phyloP scores from a whole-genome alignment of 2,888 invertebrate genomes.

The Esperia sulphurella region DNA sequence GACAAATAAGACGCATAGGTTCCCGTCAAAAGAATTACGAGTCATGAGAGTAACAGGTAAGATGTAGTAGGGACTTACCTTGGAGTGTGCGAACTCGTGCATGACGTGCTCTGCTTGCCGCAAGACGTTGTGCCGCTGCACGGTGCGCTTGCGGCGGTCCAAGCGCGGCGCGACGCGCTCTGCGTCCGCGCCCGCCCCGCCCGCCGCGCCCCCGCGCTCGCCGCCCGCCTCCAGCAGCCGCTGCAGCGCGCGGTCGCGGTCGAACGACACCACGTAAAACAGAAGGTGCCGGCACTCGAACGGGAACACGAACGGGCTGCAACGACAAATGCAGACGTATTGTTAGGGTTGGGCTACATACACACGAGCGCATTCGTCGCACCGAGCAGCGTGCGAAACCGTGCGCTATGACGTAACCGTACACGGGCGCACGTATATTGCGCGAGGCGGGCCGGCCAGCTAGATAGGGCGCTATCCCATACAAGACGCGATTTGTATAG shows the following conservation, averaged over 20 bases:
- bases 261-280: conserved; percentile 98
- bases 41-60: no score
- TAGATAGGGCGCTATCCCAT: no score
- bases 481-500: no score
- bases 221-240: conserved; percentile 95
- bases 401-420: no score
- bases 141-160: conserved; percentile 94
- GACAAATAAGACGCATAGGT: no score
- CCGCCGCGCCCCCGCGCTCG: conserved; percentile 81
- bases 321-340: not conserved
- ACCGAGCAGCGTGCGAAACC: no score
- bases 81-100: conserved; percentile 94
- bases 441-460: no score
- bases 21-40: no score
- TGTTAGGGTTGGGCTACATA: no score
- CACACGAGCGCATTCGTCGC: no score
- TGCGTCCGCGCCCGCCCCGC: conserved; percentile 56
- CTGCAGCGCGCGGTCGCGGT: conserved; percentile 97
- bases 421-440: no score
- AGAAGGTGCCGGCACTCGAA: conserved; percentile 98
- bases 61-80: conserved; percentile 85
- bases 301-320: conserved; percentile 96
- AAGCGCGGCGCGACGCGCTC: conserved; percentile 96
- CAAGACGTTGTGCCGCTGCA: conserved; percentile 92
- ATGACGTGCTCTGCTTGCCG: conserved; percentile 97